These are phyloP conservation scores for Anthophora plumipes DNA, from an alignment of 2,888 invertebrate genomes.

Conservation along the genomic window DNA sequence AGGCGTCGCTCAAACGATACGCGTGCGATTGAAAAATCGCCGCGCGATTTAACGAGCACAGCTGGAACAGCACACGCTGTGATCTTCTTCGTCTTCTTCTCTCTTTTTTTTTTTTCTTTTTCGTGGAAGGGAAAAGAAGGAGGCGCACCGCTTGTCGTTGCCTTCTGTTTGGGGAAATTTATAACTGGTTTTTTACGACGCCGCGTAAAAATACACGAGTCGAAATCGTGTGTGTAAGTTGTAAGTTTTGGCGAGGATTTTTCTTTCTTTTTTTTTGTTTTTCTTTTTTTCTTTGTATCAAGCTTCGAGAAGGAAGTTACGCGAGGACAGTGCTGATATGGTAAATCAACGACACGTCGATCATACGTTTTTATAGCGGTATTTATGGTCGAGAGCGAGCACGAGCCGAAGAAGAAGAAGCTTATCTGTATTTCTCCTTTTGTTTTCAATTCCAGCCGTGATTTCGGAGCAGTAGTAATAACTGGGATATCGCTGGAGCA, in stretches of 20 bases:
- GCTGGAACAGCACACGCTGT: conserved; percentile 28
- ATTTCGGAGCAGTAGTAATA: conserved; percentile 54
- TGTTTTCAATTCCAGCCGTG: conserved; percentile 59
- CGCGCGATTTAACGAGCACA: conserved; percentile 66
- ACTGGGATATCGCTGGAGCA: conserved; percentile 58
- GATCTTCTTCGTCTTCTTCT: conserved; percentile 3
- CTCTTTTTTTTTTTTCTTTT: neutral
- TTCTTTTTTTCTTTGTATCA: too few relatives aligned
- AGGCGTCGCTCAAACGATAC: conserved; percentile 51
- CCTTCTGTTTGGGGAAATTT: conserved; percentile 57
- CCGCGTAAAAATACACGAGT: conserved; percentile 22
- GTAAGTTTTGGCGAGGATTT: conserved; percentile 25
- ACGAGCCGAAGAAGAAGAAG: neutral
- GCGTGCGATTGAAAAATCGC: conserved; percentile 67
- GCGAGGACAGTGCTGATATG: neutral
- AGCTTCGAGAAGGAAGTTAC: neutral
- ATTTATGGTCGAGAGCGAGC: conserved; percentile 20
- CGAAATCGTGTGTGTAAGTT: too few relatives aligned
- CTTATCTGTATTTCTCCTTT: conserved; percentile 51
- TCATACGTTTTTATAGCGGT: conserved; percentile 32
- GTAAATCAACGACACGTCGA: neutral
- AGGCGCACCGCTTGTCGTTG: conserved; percentile 35
- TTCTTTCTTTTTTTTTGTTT: too few relatives aligned
- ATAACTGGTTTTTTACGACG: conserved; percentile 40
- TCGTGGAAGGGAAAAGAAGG: neutral